Percentiles rank a stretch among this genome's conserved stretches.
Evolutionary conservation across 2,888 invertebrate genomes (phyloP).

Genomic region (Callyntrura sp.): DNA sequence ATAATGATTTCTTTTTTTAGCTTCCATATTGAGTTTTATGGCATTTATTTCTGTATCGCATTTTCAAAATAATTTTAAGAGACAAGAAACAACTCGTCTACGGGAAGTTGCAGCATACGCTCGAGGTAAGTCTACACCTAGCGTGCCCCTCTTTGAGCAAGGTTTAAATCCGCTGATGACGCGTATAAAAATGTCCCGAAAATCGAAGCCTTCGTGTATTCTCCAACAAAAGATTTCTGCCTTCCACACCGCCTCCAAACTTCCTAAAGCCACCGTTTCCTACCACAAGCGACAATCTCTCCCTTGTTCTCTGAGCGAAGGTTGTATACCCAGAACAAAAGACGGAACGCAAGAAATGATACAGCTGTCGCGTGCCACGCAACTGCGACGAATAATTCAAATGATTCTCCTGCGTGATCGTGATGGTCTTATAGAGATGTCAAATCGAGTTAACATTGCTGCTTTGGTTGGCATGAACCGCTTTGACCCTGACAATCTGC

Average conservation of each 20-base stretch:
- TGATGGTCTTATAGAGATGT: conserved; percentile 73
- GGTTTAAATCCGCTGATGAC: conserved; percentile 32
- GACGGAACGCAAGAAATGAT: conserved; percentile 67
- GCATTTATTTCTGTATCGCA: neutral
- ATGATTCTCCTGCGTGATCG: conserved; percentile 73
- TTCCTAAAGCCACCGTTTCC: conserved; percentile 59
- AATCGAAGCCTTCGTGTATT: conserved; percentile 60
- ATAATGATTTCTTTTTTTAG: neutral
- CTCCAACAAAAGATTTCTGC: conserved; percentile 63
- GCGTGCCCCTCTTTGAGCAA: conserved; percentile 70
- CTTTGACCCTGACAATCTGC: conserved; percentile 78
- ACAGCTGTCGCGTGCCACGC: conserved; percentile 69
- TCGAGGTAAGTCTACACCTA: conserved; percentile 64
- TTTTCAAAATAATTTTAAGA: too few relatives aligned
- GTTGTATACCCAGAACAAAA: conserved; percentile 61
- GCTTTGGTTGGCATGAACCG: conserved; percentile 67
- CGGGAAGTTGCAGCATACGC: conserved; percentile 61
- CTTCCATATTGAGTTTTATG: neutral
- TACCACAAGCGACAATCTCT: conserved; percentile 56
- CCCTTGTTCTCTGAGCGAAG: conserved; percentile 67
- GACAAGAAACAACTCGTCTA: conserved; percentile 25
- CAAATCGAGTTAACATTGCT: conserved; percentile 70
- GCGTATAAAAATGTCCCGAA: conserved; percentile 66
- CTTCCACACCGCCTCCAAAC: conserved; percentile 52
- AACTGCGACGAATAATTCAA: conserved; percentile 75